A percentile compares a stretch with the other conserved stretches of the same genome.
These are phyloP conservation scores for Invenusta paracnida DNA, from an alignment of 2,888 invertebrate species.

Conservation along the genomic window DNA sequence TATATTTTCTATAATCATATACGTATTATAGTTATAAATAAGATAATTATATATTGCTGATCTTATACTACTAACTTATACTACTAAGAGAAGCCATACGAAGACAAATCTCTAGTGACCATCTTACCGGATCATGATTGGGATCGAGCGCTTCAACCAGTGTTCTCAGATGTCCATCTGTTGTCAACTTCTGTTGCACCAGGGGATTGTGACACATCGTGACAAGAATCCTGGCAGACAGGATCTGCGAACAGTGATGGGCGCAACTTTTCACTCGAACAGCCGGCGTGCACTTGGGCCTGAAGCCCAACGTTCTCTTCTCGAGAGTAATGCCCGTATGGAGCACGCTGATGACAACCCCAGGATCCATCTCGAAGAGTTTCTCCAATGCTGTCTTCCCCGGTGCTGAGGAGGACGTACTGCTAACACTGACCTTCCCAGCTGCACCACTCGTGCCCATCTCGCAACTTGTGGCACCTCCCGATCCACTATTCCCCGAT, in stretches of 20 bases:
- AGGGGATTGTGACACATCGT: slow-evolving; percentile 65
- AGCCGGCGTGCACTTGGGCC: slow-evolving; percentile 67
- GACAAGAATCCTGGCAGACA: slow-evolving; percentile 65
- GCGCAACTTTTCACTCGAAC: slow-evolving; percentile 65
- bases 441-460: background rate
- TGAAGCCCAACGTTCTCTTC: slow-evolving; percentile 65
- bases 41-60: too few relatives aligned
- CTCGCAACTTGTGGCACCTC: background rate
- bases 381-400: slow-evolving; percentile 54
- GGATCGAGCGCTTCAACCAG: slow-evolving; percentile 66
- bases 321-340: slow-evolving; percentile 67
- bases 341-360: slow-evolving; percentile 64
- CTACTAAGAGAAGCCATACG: too few relatives aligned
- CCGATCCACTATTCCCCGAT: background rate
- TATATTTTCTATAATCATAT: too few relatives aligned
- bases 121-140: slow-evolving; percentile 67
- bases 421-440: background rate
- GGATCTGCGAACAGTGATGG: slow-evolving; percentile 66
- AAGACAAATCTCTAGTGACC: background rate
- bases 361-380: slow-evolving; percentile 59
- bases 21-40: too few relatives aligned
- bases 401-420: background rate
- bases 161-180: slow-evolving; percentile 65
- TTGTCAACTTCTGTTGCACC: slow-evolving; percentile 64
- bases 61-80: too few relatives aligned